phyloP scores from a whole-genome alignment of 2,888 invertebrate genomes.

The Crematogaster levior region DNA sequence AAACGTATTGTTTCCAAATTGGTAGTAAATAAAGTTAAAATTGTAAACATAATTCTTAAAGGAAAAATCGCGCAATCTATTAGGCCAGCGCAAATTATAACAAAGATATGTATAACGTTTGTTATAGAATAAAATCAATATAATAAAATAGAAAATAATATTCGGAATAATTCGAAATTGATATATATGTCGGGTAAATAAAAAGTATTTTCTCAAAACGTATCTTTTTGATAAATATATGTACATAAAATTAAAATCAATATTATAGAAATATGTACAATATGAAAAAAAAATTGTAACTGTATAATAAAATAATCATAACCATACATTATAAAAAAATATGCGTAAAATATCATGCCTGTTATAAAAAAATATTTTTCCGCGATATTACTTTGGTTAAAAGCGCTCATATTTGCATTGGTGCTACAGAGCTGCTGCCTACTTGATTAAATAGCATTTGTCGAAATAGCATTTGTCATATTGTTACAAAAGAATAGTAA shows the following conservation, averaged over 20 bases:
- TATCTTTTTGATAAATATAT: background rate
- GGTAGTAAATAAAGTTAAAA: no score
- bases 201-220: background rate
- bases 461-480: background rate
- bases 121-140: no score
- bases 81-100: no score
- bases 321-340: background rate
- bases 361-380: background rate
- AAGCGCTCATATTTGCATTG: background rate
- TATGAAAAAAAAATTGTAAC: background rate
- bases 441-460: conserved; percentile 13
- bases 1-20: no score
- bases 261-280: background rate
- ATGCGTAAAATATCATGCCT: no score
- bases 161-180: background rate
- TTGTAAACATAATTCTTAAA: no score
- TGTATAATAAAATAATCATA: background rate
- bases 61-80: no score
- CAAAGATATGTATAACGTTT: no score
- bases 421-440: background rate
- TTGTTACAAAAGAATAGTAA: background rate
- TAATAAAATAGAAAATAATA: no score
- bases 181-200: background rate
- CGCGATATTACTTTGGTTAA: background rate
- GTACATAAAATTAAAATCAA: background rate